A percentile compares a stretch with the other conserved stretches of the same genome.
Conservation (phyloP, 2,113 vertebrate genomes). For the Centropus bengalensis region DNA sequence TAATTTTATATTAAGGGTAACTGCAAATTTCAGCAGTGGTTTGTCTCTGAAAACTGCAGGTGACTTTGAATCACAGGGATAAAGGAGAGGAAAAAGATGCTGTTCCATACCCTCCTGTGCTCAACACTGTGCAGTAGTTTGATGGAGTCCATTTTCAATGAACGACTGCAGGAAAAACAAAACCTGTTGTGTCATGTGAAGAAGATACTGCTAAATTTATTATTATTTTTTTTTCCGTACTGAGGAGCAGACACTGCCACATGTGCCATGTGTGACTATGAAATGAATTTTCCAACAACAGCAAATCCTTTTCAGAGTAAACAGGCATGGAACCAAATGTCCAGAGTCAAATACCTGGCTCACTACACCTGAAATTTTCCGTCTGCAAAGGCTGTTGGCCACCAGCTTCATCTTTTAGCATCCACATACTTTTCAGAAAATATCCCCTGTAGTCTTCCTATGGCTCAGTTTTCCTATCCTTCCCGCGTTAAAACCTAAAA, state of each 20-base stretch:
- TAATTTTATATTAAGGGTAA: neutral
- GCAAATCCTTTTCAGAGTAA: neutral
- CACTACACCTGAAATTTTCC: neutral
- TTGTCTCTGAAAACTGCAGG: neutral
- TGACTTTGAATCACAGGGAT: neutral
- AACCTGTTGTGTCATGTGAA: neutral
- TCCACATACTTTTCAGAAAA: neutral
- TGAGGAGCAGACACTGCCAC: neutral
- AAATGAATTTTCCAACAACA: neutral
- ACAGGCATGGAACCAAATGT: neutral
- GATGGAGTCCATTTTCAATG: neutral
- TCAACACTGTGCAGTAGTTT: neutral
- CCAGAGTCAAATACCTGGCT: neutral
- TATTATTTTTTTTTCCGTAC: neutral
- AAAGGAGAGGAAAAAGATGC: neutral
- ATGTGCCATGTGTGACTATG: neutral
- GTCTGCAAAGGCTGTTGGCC: neutral
- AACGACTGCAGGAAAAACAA: neutral
- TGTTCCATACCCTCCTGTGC: neutral
- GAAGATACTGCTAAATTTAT: neutral
- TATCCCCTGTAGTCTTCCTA: neutral
- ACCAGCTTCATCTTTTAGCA: neutral
- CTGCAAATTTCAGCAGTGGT: neutral
- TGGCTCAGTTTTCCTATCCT: neutral
- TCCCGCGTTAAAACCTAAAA: neutral